Percentiles rank a stretch among this genome's conserved stretches.
phyloP scores from a whole-genome alignment of 2,113 vertebrate genomes.

The Ictidomys tridecemlineatus region DNA sequence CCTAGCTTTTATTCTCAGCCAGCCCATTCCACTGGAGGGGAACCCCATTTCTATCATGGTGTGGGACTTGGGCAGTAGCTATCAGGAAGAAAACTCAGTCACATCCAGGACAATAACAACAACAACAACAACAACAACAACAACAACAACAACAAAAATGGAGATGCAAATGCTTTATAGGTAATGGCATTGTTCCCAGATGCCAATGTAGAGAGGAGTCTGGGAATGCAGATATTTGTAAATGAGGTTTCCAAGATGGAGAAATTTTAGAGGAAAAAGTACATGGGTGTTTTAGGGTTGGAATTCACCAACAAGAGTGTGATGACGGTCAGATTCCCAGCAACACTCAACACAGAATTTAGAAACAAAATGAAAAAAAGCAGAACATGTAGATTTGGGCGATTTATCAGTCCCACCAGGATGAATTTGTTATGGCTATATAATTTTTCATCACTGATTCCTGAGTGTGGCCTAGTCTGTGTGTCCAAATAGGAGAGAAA shows the following conservation, averaged over 20 bases:
- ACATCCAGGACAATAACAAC: background rate
- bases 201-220: conserved; percentile 48
- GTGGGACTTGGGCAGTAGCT: background rate
- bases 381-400: conserved; percentile 45
- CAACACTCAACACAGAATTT: conserved; percentile 39
- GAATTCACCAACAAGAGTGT: conserved; percentile 38
- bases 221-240: conserved; percentile 55
- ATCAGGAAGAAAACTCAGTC: conserved; percentile 53
- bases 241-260: conserved; percentile 56
- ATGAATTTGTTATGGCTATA: conserved; percentile 65
- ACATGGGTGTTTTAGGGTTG: conserved; percentile 63
- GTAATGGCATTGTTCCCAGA: conserved; percentile 19
- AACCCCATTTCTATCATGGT: too few relatives aligned
- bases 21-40: too few relatives aligned
- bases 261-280: conserved; percentile 67
- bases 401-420: conserved; percentile 63
- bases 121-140: background rate
- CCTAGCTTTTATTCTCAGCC: too few relatives aligned
- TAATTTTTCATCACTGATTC: conserved; percentile 56
- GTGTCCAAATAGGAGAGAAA: conserved; percentile 24
- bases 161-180: conserved; percentile 54
- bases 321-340: conserved; percentile 58
- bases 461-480: background rate
- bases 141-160: background rate
- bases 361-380: conserved; percentile 60